Evolutionary conservation across 2,888 invertebrate species (phyloP), one percentile per base, ranked within the genome.

Genomic region (Caenorhabditis angaria): DNA sequence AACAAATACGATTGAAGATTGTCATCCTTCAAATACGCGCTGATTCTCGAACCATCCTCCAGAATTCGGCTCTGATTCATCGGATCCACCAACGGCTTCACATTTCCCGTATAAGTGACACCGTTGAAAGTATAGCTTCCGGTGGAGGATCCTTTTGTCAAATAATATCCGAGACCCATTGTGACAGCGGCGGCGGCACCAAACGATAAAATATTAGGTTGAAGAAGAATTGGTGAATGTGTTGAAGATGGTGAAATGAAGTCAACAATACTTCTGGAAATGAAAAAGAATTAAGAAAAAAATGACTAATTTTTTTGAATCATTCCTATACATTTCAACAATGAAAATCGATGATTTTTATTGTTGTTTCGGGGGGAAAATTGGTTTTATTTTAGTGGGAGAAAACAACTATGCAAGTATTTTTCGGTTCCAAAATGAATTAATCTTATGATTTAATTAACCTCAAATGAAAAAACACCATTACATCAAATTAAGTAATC

Each of bases 1-100:
- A 92, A 92, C 77, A 94, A 90, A 88, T 92, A 94, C 48, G 81
- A 76, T 61, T 76, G 73, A 59, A 84, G 67, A 18, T 80, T 72
- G 58, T 80, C 81, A 41, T 83, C 77, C 41, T 77, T 76, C 65
- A 84, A 63, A 47, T 77, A 81, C 22, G 80, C 77, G 58, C 81
- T 82, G 60, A 84, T 77, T n/a, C 85, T 80, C 20, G 83, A 82
- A 24, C 85, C 85, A 47, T 79, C 79, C 59, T 69, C 60, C 51
- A 72, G 51, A 68, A 70, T 63, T 41, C 66, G 82, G 61, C 77
- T 85, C 72, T 86, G 86, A 58, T 79, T 70, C 51, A 65, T 63
- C 29, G 80, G 77, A 57, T 80, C 80, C 28, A 78, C 80, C 27
- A 80, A 60, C 3, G 78, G 77, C 25, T 65, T 76, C 12, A 80